phyloP scores from a whole-genome alignment of 2,113 vertebrate genomes.

The Passer montanus region DNA sequence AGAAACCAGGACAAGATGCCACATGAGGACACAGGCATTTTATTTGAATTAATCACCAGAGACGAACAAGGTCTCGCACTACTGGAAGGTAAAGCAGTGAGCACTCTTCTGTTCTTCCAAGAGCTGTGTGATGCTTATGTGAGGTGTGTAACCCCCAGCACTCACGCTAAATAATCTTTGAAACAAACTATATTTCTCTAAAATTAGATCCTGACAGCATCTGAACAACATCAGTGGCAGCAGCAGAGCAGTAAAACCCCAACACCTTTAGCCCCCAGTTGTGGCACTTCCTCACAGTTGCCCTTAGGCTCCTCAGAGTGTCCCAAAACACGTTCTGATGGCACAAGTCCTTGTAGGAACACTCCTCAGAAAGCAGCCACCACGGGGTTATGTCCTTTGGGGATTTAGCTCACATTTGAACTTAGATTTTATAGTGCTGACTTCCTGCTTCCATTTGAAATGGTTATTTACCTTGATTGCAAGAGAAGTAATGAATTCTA shows the following conservation, averaged over 20 bases:
- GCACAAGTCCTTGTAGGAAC: background rate
- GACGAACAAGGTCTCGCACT: background rate
- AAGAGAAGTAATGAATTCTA: background rate
- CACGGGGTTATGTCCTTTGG: fast-evolving
- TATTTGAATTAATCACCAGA: background rate
- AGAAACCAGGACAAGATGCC: background rate
- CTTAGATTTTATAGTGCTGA: background rate
- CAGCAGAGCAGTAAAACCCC: background rate
- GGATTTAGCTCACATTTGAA: background rate
- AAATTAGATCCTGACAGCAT: background rate
- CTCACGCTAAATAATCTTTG: background rate
- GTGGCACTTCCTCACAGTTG: background rate
- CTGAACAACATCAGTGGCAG: background rate
- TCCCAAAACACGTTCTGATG: background rate
- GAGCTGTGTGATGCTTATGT: background rate
- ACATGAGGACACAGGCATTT: background rate
- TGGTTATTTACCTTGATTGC: background rate
- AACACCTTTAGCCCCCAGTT: background rate
- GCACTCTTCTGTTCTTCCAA: background rate
- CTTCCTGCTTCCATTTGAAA: background rate
- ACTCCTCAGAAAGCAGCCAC: background rate
- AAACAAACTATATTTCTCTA: background rate
- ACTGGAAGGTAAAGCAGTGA: background rate
- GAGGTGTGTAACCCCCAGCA: background rate
- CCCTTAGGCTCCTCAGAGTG: background rate